phyloP scores from a whole-genome alignment of 2,888 invertebrate genomes.

The Asteroscopus sphinx region DNA sequence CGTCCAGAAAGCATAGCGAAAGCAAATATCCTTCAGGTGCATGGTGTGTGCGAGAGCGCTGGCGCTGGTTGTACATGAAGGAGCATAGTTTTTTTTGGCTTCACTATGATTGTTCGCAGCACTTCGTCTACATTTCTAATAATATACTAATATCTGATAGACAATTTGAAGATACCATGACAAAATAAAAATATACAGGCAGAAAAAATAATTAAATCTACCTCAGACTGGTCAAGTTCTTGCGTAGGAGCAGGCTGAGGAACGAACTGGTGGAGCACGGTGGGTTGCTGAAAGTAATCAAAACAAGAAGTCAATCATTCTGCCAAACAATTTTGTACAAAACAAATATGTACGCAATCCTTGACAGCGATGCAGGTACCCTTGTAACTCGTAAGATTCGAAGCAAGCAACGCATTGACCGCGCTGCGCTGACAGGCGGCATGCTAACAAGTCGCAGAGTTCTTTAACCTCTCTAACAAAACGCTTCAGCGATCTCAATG shows the following conservation, averaged over 20 bases:
- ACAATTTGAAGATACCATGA: neutral
- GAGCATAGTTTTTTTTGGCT: too few relatives aligned
- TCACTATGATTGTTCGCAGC: too few relatives aligned
- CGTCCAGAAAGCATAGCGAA: too few relatives aligned
- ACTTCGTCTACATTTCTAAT: too few relatives aligned
- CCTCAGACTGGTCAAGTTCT: slow-evolving; percentile 85
- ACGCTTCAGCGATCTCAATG: slow-evolving; percentile 63
- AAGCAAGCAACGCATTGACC: slow-evolving; percentile 57
- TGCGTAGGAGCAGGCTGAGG: slow-evolving; percentile 86
- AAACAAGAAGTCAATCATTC: slow-evolving; percentile 24
- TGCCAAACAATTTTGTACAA: neutral
- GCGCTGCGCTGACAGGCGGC: slow-evolving; percentile 43
- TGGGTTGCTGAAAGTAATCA: slow-evolving; percentile 74
- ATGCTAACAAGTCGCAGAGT: slow-evolving; percentile 63
- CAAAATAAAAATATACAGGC: neutral
- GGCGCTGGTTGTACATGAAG: too few relatives aligned
- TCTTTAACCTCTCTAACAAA: slow-evolving; percentile 68
- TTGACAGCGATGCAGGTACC: slow-evolving; percentile 22
- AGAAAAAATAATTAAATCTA: slow-evolving; percentile 55
- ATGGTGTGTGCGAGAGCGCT: too few relatives aligned
- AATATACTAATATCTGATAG: too few relatives aligned
- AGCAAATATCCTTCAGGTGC: too few relatives aligned
- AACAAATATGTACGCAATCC: neutral
- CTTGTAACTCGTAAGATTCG: slow-evolving; percentile 6
- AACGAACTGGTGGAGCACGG: slow-evolving; percentile 83